Conservation (phyloP, 2,888 invertebrate species). For the Drosophila tanythrix region DNA sequence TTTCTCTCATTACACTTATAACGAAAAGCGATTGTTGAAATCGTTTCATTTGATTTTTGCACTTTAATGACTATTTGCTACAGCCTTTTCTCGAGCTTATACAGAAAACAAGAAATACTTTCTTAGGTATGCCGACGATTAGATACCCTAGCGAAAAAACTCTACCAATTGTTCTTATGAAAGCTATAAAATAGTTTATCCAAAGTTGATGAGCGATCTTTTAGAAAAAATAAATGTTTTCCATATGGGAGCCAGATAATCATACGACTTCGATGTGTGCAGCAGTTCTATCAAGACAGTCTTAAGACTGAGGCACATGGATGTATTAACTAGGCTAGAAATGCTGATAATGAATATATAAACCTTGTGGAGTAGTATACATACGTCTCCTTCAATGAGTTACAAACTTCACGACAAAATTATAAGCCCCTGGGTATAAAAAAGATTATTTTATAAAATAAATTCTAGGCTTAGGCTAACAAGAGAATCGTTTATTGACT, state of each 20-base stretch:
- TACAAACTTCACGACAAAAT: background rate
- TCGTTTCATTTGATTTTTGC: background rate
- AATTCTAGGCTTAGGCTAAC: background rate
- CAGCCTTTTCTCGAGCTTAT: background rate
- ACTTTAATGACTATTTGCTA: constrained; percentile 8
- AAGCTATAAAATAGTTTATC: background rate
- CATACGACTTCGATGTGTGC: background rate
- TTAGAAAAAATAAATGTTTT: too few relatives aligned
- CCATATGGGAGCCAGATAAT: background rate
- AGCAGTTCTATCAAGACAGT: background rate
- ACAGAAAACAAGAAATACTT: background rate
- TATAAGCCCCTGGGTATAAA: background rate
- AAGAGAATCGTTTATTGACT: background rate
- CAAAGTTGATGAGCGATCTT: background rate
- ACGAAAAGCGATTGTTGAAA: background rate
- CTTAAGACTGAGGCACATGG: too few relatives aligned
- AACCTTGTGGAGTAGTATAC: background rate
- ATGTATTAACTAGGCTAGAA: too few relatives aligned
- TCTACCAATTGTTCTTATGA: background rate
- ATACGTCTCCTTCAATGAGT: background rate
- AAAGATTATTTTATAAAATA: background rate
- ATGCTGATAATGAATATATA: background rate
- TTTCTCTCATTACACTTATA: constrained; percentile 23
- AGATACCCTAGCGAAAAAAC: background rate
- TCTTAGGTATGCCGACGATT: background rate